phyloP scores from a whole-genome alignment of 1,140 invertebrate species.

The Diorhabda sublineata region DNA sequence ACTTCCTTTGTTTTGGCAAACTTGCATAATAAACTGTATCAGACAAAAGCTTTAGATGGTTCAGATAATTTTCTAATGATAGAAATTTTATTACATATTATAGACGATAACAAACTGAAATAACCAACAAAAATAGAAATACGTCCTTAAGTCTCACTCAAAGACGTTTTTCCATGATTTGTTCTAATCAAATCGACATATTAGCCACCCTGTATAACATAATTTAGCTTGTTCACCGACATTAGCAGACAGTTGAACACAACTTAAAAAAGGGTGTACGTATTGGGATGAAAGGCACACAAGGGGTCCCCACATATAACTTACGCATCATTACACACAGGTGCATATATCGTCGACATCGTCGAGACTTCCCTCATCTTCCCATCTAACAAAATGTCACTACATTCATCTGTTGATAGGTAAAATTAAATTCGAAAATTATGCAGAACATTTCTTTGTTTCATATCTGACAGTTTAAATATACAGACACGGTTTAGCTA shows the following conservation, averaged over 20 bases:
- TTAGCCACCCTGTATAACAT: not conserved
- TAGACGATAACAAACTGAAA: no score
- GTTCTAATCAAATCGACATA: no score
- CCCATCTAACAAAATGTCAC: constrained; percentile 13
- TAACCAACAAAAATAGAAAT: no score
- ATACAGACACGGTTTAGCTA: not conserved
- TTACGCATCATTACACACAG: constrained; percentile 27
- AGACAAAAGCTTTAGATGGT: no score
- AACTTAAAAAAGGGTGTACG: constrained; percentile 4
- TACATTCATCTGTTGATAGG: constrained; percentile 12
- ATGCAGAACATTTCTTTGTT: constrained; percentile 4
- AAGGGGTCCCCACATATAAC: constrained; percentile 23
- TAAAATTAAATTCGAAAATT: constrained; percentile 8
- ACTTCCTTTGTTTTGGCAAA: no score
- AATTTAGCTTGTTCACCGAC: not conserved
- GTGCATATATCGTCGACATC: constrained; percentile 8
- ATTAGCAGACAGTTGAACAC: not conserved
- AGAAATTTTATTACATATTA: no score
- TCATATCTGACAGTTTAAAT: not conserved
- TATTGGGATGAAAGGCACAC: constrained; percentile 17
- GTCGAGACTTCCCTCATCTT: constrained; percentile 1
- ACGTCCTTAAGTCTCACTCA: no score
- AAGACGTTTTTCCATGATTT: no score
- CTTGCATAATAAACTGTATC: no score
- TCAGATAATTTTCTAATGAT: no score